These are phyloP conservation scores for Hermaeophaga mercurialis DNA, from an alignment of 2,888 invertebrate genomes.

Conservation along the genomic window DNA sequence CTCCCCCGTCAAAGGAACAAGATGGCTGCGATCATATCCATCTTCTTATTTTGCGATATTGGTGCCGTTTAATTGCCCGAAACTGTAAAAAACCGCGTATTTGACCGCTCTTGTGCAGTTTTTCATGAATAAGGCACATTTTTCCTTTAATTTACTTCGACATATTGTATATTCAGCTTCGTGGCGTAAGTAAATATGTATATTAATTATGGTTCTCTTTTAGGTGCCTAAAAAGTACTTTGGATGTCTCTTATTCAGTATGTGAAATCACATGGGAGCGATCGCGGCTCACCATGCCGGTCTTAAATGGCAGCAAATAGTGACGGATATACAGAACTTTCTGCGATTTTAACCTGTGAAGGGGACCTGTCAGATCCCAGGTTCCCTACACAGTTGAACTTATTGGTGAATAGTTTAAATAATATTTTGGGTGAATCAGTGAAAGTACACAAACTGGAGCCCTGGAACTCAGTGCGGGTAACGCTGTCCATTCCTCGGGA, in stretches of 20 bases:
- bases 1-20: constrained; percentile 59
- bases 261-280: constrained; percentile 30
- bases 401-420: constrained; percentile 78
- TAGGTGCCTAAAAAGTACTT: constrained; percentile 52
- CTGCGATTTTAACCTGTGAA: constrained; percentile 89
- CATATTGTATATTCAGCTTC: background rate
- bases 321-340: constrained; percentile 72
- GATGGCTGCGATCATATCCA: constrained; percentile 59
- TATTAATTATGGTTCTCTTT: constrained; percentile 19
- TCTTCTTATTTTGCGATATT: constrained; percentile 60
- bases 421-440: constrained; percentile 68
- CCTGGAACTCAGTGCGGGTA: constrained; percentile 98
- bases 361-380: constrained; percentile 88
- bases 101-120: background rate
- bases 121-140: background rate
- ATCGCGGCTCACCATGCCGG: constrained; percentile 41
- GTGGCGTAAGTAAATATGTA: constrained; percentile 1
- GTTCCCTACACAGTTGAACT: constrained; percentile 80
- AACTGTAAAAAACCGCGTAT: constrained; percentile 26
- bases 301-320: constrained; percentile 80
- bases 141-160: background rate
- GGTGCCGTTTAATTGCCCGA: constrained; percentile 30
- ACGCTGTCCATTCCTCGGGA: constrained; percentile 97
- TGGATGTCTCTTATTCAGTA: constrained; percentile 46
- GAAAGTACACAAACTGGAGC: constrained; percentile 83